Evolutionary conservation across 2,888 invertebrate species (phyloP).

Genomic region (Phortica okadai): DNA sequence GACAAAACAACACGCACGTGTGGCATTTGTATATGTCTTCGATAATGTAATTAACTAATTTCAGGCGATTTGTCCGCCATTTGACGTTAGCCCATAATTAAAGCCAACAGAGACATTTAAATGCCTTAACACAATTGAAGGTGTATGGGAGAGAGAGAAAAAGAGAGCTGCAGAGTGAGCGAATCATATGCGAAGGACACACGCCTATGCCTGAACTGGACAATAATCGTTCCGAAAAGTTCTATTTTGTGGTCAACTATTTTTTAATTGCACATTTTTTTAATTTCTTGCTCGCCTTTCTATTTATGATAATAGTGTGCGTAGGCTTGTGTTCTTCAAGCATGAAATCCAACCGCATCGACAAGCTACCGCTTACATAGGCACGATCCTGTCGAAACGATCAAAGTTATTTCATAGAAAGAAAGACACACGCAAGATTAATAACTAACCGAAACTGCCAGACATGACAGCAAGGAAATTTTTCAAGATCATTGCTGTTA

Average conservation of each 20-base stretch:
- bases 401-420: no score
- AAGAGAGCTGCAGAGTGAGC: background rate
- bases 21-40: conserved; percentile 51
- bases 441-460: background rate
- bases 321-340: no score
- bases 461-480: conserved; percentile 7
- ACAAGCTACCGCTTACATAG: no score
- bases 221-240: no score
- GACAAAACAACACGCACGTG: background rate
- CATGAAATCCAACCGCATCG: no score
- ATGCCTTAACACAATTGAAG: background rate
- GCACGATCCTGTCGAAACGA: no score
- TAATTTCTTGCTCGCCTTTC: no score
- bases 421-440: background rate
- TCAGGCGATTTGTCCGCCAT: conserved; percentile 63
- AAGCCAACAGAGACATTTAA: background rate
- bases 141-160: no score
- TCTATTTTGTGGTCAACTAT: background rate
- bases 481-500: background rate
- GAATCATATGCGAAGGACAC: background rate
- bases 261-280: no score
- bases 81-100: conserved; percentile 37
- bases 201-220: background rate
- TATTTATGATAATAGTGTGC: no score
- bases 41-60: conserved; percentile 63